phyloP scores from a whole-genome alignment of 2,113 vertebrate species.

The Corythornis madagascariensis region DNA sequence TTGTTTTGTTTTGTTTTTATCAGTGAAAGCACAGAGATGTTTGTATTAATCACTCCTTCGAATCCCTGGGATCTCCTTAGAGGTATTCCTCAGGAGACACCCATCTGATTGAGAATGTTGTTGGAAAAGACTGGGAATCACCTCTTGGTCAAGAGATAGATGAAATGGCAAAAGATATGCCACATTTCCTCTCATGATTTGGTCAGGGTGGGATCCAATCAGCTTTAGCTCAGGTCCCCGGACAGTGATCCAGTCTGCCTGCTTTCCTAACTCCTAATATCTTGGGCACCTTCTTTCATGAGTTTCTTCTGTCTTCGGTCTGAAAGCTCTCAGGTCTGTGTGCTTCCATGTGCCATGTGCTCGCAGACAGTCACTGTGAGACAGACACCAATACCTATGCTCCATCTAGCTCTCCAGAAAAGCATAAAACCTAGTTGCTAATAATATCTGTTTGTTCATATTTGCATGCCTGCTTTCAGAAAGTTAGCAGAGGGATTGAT shows the following conservation, averaged over 20 bases:
- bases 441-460: neutral
- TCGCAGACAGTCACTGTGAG: neutral
- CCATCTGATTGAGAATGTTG: neutral
- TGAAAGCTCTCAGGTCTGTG: neutral
- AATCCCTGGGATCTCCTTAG: neutral
- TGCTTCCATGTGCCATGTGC: neutral
- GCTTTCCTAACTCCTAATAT: neutral
- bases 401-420: neutral
- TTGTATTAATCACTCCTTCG: neutral
- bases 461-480: neutral
- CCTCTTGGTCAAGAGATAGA: neutral
- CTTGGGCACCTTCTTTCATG: neutral
- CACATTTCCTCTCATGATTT: constrained; percentile 15
- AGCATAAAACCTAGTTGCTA: neutral
- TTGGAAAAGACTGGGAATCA: neutral
- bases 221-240: neutral
- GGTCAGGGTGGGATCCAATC: neutral
- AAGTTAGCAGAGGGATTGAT: neutral
- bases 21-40: neutral
- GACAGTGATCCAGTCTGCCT: neutral
- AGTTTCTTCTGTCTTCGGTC: neutral
- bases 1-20: neutral
- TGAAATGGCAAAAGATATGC: neutral
- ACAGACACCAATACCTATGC: neutral
- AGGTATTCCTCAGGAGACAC: neutral